Conservation (phyloP, 1,140 invertebrate genomes). For the Drosophila willistoni region DNA sequence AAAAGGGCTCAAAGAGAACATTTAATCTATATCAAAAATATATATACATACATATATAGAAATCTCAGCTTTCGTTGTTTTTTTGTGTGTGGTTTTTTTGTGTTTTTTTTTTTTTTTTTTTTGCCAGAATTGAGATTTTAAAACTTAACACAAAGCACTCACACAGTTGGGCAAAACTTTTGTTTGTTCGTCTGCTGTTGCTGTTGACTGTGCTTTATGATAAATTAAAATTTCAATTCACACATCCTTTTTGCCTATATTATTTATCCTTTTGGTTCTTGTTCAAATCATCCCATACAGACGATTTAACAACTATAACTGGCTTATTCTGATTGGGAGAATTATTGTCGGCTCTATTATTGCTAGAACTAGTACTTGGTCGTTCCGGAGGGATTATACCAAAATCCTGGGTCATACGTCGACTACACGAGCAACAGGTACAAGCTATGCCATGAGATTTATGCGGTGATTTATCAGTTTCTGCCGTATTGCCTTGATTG, state of each 20-base stretch:
- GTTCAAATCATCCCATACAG: neutral
- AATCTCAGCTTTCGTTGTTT: neutral
- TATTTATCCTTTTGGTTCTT: neutral
- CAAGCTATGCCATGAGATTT: neutral
- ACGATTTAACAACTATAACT: neutral
- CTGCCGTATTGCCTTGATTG: neutral
- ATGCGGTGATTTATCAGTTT: too few species aligned
- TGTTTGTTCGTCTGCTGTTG: too few species aligned
- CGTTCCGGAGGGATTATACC: neutral
- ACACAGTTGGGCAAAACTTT: neutral
- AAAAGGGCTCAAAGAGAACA: conserved; percentile 5
- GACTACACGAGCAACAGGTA: conserved; percentile 3
- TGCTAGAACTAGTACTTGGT: neutral
- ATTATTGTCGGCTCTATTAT: too few species aligned
- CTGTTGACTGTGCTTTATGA: neutral
- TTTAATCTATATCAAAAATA: conserved; percentile 5
- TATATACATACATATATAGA: neutral
- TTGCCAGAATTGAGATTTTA: conserved; percentile 4
- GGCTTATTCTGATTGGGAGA: neutral
- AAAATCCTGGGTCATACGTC: neutral
- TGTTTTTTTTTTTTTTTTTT: neutral
- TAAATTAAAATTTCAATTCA: conserved; percentile 4
- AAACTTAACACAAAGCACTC: neutral
- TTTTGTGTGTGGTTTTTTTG: neutral
- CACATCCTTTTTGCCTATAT: neutral